Evolutionary conservation across 2,888 invertebrate species (phyloP).

Genomic region (Mactromeris polynyma): DNA sequence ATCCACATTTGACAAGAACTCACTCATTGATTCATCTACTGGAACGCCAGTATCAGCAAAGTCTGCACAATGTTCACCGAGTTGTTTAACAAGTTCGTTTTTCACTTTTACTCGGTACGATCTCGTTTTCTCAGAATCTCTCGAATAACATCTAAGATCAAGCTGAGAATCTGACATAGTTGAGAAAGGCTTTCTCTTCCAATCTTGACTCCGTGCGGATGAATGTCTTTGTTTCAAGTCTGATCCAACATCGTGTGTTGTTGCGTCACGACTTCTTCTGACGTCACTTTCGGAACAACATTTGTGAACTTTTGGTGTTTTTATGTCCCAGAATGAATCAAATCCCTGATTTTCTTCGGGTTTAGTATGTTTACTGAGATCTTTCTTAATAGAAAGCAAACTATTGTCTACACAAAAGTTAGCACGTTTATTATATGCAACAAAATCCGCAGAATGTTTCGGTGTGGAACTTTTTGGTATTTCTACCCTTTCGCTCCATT

Average conservation of each 20-base stretch:
- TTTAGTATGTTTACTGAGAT: conserved; percentile 3
- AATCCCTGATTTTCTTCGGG: neutral
- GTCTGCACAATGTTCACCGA: conserved; percentile 11
- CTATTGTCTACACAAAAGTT: neutral
- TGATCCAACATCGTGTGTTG: conserved; percentile 43
- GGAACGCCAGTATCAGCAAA: conserved; percentile 44
- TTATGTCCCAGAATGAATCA: conserved; percentile 60
- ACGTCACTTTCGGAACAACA: conserved; percentile 43
- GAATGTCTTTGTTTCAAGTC: neutral
- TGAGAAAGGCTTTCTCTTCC: conserved; percentile 54
- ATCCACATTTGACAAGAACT: conserved; percentile 61
- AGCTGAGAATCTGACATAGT: conserved; percentile 56
- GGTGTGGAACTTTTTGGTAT: conserved; percentile 64
- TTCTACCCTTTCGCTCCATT: conserved; percentile 41
- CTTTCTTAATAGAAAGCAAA: conserved; percentile 36
- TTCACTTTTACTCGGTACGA: conserved; percentile 49
- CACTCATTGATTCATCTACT: conserved; percentile 67
- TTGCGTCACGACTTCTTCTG: neutral
- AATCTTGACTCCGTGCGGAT: conserved; percentile 15
- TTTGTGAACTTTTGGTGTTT: conserved; percentile 43
- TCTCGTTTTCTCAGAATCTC: neutral
- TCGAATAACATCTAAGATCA: conserved; percentile 22
- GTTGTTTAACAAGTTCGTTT: conserved; percentile 23
- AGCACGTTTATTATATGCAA: conserved; percentile 16
- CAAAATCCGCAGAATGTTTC: conserved; percentile 23